These are phyloP conservation scores for Heterochromis multidens DNA, from an alignment of 2,113 vertebrate species.

Conservation along the genomic window DNA sequence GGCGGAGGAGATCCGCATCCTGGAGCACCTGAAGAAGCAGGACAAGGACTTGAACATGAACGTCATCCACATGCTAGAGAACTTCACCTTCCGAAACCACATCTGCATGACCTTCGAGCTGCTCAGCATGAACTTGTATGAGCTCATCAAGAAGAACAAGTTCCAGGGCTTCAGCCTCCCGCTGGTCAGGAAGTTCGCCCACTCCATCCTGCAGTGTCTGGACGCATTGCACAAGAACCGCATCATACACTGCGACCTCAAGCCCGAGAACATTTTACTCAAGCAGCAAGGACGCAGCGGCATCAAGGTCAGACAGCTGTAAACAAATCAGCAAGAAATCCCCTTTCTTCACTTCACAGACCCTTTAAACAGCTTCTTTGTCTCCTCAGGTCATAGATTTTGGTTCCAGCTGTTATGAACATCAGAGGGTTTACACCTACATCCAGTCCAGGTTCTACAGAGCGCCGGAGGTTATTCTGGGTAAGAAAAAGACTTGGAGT, in stretches of 20 bases:
- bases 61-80: constrained; percentile 99
- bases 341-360: background rate
- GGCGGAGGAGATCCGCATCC: constrained; percentile 95
- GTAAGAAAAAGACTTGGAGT: constrained; percentile 8
- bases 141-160: constrained; percentile 99
- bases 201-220: constrained; percentile 98
- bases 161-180: constrained; percentile 99
- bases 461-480: constrained; percentile 96
- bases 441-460: constrained; percentile 98
- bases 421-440: constrained; percentile 98
- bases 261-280: constrained; percentile 96
- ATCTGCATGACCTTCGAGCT: constrained; percentile 99
- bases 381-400: constrained; percentile 89
- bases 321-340: background rate
- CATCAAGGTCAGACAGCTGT: constrained; percentile 78
- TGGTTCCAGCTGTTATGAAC: constrained; percentile 97
- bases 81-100: constrained; percentile 98
- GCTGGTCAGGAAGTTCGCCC: constrained; percentile 96
- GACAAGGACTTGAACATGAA: constrained; percentile 98
- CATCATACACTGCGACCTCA: constrained; percentile 99
- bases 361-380: background rate
- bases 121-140: constrained; percentile 99
- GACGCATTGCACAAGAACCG: constrained; percentile 95
- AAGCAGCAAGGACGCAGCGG: constrained; percentile 98
- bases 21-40: constrained; percentile 96